These are phyloP conservation scores for Dunckerocampus dactyliophorus DNA, from an alignment of 2,113 vertebrate genomes.

Conservation along the genomic window DNA sequence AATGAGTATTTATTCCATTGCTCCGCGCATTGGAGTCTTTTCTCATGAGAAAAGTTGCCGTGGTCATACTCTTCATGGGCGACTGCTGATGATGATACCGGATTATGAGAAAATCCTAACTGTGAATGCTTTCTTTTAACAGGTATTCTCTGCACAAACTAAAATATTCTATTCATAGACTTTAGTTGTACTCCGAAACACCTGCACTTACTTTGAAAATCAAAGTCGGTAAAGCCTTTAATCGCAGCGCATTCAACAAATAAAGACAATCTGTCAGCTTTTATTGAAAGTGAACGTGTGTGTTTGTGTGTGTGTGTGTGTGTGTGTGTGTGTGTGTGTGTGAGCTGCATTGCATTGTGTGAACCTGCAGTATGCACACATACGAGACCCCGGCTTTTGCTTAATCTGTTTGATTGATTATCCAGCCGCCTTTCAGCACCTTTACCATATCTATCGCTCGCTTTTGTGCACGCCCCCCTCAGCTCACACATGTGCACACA, in stretches of 20 bases:
- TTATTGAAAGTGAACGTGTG: conserved; percentile 3
- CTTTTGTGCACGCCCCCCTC: conserved; percentile 4
- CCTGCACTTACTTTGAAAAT: conserved; percentile 17
- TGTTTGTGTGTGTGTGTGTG: too few species aligned
- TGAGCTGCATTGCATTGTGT: conserved; percentile 26
- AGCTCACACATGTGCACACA: conserved; percentile 33
- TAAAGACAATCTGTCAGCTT: conserved; percentile 5
- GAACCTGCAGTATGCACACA: conserved; percentile 27
- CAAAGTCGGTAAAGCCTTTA: conserved; percentile 14
- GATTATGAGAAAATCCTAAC: not conserved
- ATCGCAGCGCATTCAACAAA: conserved; percentile 3
- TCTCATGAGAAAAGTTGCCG: too few species aligned
- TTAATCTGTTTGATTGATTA: conserved; percentile 59
- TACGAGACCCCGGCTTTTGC: conserved; percentile 25
- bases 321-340: too few species aligned
- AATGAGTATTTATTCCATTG: too few species aligned
- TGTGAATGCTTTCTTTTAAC: conserved; percentile 3
- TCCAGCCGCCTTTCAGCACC: conserved; percentile 32
- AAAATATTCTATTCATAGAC: not conserved
- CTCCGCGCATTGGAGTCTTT: too few species aligned
- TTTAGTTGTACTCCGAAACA: conserved; percentile 16
- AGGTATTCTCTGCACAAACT: not conserved
- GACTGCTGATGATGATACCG: not conserved
- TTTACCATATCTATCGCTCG: conserved; percentile 36
- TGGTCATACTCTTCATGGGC: too few species aligned